These are phyloP conservation scores for Diplogasteroides magnus DNA, from an alignment of 1,140 invertebrate genomes.

Conservation along the genomic window DNA sequence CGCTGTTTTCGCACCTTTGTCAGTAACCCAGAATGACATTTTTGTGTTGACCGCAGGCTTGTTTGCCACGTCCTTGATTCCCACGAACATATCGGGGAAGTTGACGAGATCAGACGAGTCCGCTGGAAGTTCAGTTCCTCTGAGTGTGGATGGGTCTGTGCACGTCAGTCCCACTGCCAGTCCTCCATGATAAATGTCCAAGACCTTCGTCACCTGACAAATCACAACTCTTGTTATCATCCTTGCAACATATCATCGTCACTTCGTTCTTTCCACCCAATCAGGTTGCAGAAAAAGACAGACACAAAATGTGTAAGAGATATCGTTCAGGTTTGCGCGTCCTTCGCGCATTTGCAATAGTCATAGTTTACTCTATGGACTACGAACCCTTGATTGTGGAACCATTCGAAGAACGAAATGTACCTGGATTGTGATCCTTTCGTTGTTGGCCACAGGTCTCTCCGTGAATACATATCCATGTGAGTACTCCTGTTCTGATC, in stretches of 20 bases:
- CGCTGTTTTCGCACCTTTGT: too few relatives aligned
- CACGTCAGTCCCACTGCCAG: slow-evolving; percentile 84
- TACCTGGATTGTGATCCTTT: slow-evolving; percentile 76
- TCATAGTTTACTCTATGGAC: too few relatives aligned
- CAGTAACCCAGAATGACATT: slow-evolving; percentile 77
- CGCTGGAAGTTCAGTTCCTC: slow-evolving; percentile 74
- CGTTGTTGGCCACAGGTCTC: slow-evolving; percentile 74
- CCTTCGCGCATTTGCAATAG: too few relatives aligned
- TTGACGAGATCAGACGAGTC: slow-evolving; percentile 85
- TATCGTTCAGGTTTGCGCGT: too few relatives aligned
- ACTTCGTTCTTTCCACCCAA: too few relatives aligned
- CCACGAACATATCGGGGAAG: slow-evolving; percentile 90
- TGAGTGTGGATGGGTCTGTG: slow-evolving; percentile 75
- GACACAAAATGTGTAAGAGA: too few relatives aligned
- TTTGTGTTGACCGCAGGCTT: slow-evolving; percentile 78
- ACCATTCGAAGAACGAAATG: slow-evolving; percentile 13
- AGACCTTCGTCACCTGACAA: slow-evolving; percentile 68
- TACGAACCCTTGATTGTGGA: too few relatives aligned
- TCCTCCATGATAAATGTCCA: slow-evolving; percentile 77
- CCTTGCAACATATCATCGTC: too few relatives aligned
- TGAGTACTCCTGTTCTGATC: slow-evolving; percentile 78
- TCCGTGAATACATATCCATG: slow-evolving; percentile 89
- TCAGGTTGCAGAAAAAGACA: too few relatives aligned
- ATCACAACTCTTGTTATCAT: too few relatives aligned
- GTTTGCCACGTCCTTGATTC: slow-evolving; percentile 81